phyloP scores from a whole-genome alignment of 1,140 invertebrate genomes.

The Penaeus vannamei region DNA sequence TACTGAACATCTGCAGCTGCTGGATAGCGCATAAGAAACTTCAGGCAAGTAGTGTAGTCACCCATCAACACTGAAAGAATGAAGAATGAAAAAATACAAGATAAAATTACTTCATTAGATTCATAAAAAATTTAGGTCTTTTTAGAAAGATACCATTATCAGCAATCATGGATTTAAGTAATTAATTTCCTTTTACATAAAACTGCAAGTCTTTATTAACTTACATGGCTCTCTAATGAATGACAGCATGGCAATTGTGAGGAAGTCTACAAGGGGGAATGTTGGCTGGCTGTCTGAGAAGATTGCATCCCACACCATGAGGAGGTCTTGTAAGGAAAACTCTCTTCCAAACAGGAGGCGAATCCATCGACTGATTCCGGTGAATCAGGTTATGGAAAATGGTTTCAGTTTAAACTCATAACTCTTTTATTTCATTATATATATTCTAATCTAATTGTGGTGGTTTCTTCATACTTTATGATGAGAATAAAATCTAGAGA shows the following conservation, averaged over 20 bases:
- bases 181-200: not conserved
- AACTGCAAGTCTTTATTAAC: constrained; percentile 69
- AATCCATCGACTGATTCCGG: constrained; percentile 81
- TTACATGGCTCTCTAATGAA: constrained; percentile 80
- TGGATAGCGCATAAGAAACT: constrained; percentile 59
- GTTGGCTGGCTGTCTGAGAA: constrained; percentile 80
- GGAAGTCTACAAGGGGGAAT: constrained; percentile 82
- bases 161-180: too few species aligned
- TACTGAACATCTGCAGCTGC: constrained; percentile 54
- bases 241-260: constrained; percentile 84
- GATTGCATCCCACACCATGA: constrained; percentile 85
- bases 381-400: constrained; percentile 1
- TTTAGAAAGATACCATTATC: too few species aligned
- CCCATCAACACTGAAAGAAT: constrained; percentile 38
- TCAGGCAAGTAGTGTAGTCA: constrained; percentile 56
- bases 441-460: too few species aligned
- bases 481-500: too few species aligned
- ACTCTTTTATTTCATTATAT: too few species aligned
- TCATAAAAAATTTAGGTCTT: too few species aligned
- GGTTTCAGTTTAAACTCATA: too few species aligned
- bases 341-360: constrained; percentile 85
- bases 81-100: not conserved
- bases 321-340: constrained; percentile 82
- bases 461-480: too few species aligned
- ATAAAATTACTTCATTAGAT: too few species aligned